These are phyloP conservation scores for Rhyzopertha dominica DNA, from an alignment of 1,140 invertebrate genomes.

Conservation along the genomic window DNA sequence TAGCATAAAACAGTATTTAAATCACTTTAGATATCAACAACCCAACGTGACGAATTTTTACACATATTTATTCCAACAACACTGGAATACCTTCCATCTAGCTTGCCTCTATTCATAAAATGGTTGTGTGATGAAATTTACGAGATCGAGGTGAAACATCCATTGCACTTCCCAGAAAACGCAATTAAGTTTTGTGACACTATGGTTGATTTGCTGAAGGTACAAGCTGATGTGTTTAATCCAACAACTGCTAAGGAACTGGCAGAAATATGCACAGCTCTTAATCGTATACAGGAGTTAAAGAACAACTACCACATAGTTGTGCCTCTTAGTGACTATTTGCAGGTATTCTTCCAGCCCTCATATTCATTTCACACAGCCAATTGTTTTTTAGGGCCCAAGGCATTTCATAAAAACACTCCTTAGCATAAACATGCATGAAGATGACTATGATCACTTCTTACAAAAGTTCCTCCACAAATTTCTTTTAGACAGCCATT, in stretches of 20 bases:
- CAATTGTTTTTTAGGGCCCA: conserved; percentile 13
- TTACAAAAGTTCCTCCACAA: conserved; percentile 27
- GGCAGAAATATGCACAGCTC: too few species aligned
- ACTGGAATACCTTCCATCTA: conserved; percentile 19
- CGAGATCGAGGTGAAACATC: conserved; percentile 20
- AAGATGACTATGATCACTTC: conserved; percentile 21
- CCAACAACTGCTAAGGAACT: too few species aligned
- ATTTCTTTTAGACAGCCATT: conserved; percentile 24
- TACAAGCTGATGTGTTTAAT: conserved; percentile 14
- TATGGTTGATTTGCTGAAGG: conserved; percentile 22
- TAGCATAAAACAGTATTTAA: too few species aligned
- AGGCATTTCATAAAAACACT: conserved; percentile 14
- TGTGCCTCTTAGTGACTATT: conserved; percentile 24
- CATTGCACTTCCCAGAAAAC: conserved; percentile 26
- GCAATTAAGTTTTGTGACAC: conserved; percentile 27
- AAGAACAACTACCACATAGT: conserved; percentile 24
- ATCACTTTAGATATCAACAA: too few species aligned
- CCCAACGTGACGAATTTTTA: too few species aligned
- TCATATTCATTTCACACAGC: neutral
- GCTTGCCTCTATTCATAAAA: conserved; percentile 23
- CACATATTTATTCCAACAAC: conserved; percentile 29
- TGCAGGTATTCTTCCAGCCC: conserved; percentile 10
- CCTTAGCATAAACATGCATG: conserved; percentile 14
- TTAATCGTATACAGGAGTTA: conserved; percentile 23
- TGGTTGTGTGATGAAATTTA: conserved; percentile 25